Evolutionary conservation across 1,140 invertebrate species (phyloP).

Genomic region (Drosophila rhopaloa): DNA sequence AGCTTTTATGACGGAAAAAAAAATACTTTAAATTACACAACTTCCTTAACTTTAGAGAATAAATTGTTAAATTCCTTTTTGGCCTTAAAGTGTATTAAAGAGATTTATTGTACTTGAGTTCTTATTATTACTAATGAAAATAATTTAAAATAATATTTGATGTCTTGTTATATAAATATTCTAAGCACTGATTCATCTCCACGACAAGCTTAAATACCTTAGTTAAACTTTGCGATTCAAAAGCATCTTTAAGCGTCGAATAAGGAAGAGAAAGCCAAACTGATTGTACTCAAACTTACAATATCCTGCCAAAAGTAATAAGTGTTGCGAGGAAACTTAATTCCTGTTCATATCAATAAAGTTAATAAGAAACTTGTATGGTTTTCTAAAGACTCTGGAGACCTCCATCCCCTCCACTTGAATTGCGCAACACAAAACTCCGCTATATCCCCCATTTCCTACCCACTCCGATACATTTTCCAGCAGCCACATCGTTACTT

Average conservation of each 20-base stretch:
- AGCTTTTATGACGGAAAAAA: neutral
- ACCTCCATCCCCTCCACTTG: neutral
- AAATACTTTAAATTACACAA: neutral
- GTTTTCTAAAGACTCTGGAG: slow-evolving; percentile 28
- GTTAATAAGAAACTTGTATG: slow-evolving; percentile 46
- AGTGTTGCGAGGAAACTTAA: slow-evolving; percentile 5
- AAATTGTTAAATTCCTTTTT: too few relatives aligned
- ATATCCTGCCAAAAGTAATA: slow-evolving; percentile 4
- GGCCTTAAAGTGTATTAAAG: too few relatives aligned
- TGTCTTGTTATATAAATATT: too few relatives aligned
- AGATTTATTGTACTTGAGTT: too few relatives aligned
- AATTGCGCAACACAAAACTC: slow-evolving; percentile 10
- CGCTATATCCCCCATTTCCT: neutral
- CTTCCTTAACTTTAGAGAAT: too few relatives aligned
- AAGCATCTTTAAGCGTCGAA: neutral
- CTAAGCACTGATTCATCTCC: too few relatives aligned
- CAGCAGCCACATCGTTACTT: slow-evolving; percentile 29
- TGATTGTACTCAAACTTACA: neutral
- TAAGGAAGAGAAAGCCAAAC: neutral
- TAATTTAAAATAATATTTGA: too few relatives aligned
- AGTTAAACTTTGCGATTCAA: neutral
- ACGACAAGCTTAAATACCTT: neutral
- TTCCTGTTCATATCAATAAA: slow-evolving; percentile 13
- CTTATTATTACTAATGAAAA: too few relatives aligned
- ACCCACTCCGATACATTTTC: neutral